Evolutionary conservation across 2,888 invertebrate genomes (phyloP).

Genomic region (Ashinkailepas kermadecensis): DNA sequence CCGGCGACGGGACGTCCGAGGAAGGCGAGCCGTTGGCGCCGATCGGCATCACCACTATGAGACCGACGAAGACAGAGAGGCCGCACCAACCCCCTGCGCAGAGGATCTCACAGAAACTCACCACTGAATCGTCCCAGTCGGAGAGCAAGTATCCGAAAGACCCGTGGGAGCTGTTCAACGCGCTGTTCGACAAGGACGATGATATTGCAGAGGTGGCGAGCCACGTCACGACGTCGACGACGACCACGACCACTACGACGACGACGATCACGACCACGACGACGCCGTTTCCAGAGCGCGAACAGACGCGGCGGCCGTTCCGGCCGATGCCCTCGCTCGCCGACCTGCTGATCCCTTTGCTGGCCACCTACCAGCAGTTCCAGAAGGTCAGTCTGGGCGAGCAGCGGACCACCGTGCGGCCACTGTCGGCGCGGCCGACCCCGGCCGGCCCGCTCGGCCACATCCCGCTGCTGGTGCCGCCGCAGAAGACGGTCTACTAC

Average conservation of each 20-base stretch:
- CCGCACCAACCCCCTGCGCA: too few relatives aligned
- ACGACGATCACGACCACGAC: not conserved
- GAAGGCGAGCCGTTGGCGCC: not conserved
- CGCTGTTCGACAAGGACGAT: not conserved
- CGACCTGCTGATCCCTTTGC: constrained; percentile 10
- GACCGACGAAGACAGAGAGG: not conserved
- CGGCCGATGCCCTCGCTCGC: constrained; percentile 1
- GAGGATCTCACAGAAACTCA: too few relatives aligned
- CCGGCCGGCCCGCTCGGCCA: not conserved
- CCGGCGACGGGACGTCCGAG: too few relatives aligned
- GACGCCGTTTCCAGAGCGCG: not conserved
- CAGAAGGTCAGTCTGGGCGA: not conserved
- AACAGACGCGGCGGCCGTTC: not conserved
- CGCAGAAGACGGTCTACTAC: not conserved
- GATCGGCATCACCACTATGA: not conserved
- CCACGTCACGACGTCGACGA: not conserved
- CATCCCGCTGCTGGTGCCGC: constrained; percentile 10
- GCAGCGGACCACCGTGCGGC: not conserved
- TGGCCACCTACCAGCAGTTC: constrained; percentile 1
- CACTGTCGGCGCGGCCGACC: not conserved
- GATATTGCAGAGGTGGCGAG: not conserved
- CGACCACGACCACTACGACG: not conserved
- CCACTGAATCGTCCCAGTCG: not conserved
- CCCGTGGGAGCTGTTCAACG: constrained; percentile 12
- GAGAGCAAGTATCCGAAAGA: not conserved